Conservation (phyloP, 2,888 invertebrate genomes). For the Spodoptera littoralis region DNA sequence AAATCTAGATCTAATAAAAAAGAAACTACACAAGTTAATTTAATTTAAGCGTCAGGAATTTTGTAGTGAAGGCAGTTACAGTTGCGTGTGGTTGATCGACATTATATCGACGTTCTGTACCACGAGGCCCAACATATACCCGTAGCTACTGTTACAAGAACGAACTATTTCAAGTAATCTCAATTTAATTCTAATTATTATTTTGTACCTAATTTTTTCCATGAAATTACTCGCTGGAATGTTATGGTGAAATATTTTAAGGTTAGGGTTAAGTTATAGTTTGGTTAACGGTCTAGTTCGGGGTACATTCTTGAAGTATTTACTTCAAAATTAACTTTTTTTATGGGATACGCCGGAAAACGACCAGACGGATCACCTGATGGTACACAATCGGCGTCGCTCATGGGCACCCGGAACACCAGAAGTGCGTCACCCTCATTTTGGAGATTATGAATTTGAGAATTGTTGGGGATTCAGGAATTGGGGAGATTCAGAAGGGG, state of each 20-base stretch:
- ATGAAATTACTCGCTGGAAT: slow-evolving; percentile 23
- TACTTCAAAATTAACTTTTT: too few relatives aligned
- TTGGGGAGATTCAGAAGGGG: too few relatives aligned
- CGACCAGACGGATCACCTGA: too few relatives aligned
- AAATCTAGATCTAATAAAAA: slow-evolving; percentile 14
- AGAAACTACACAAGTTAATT: slow-evolving; percentile 33
- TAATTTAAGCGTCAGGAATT: slow-evolving; percentile 9
- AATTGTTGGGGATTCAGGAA: too few relatives aligned
- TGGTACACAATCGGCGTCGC: too few relatives aligned
- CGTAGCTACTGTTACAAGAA: slow-evolving; percentile 15
- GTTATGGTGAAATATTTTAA: background rate
- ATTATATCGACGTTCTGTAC: slow-evolving; percentile 23
- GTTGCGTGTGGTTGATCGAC: slow-evolving; percentile 45
- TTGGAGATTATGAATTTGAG: too few relatives aligned
- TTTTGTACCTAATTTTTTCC: slow-evolving; percentile 22
- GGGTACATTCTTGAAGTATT: too few relatives aligned
- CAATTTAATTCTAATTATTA: slow-evolving; percentile 51
- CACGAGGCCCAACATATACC: slow-evolving; percentile 13
- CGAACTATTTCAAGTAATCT: slow-evolving; percentile 42
- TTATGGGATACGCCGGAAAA: too few relatives aligned
- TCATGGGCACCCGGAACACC: too few relatives aligned
- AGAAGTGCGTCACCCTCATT: too few relatives aligned
- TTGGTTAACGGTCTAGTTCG: too few relatives aligned
- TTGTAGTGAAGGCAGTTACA: background rate
- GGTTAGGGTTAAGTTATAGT: too few relatives aligned